A percentile compares a stretch with the other conserved stretches of the same genome.
Conservation (phyloP, 2,797 vertebrate genomes). For the Enteromius thamalakanensis region DNA sequence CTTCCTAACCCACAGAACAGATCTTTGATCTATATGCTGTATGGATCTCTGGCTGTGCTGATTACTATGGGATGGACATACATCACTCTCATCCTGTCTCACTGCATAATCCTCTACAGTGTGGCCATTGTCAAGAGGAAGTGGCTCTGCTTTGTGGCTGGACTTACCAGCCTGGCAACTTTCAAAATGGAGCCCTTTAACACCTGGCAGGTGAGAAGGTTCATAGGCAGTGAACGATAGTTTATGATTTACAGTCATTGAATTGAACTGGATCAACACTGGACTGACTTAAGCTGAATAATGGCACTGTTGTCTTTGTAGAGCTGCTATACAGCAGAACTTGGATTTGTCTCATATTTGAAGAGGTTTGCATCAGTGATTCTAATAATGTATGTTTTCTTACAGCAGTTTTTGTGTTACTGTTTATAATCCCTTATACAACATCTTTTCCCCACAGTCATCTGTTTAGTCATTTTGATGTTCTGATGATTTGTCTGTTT, state of each 20-base stretch:
- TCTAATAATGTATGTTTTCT: background rate
- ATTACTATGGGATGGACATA: slow-evolving; percentile 91
- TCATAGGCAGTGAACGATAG: background rate
- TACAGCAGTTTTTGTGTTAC: background rate
- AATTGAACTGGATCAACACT: background rate
- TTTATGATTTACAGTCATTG: background rate
- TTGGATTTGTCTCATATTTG: background rate
- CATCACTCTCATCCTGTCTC: slow-evolving; percentile 87
- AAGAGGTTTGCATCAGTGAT: background rate
- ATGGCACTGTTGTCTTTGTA: background rate
- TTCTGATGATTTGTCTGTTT: slow-evolving; percentile 34
- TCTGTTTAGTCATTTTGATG: background rate
- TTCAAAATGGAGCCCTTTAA: slow-evolving; percentile 94
- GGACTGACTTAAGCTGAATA: background rate
- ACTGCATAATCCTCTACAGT: slow-evolving; percentile 90
- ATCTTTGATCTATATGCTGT: slow-evolving; percentile 87
- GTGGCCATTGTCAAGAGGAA: slow-evolving; percentile 85
- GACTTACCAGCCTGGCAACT: slow-evolving; percentile 88
- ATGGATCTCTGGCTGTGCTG: slow-evolving; percentile 85
- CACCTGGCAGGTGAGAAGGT: slow-evolving; percentile 88
- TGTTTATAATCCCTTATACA: background rate
- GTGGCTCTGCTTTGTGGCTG: slow-evolving; percentile 87
- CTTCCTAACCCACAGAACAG: slow-evolving; percentile 82
- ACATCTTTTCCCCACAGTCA: background rate
- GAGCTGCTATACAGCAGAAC: background rate